Evolutionary conservation across 2,113 vertebrate genomes (phyloP).

Genomic region (Copsychus sechellarum): DNA sequence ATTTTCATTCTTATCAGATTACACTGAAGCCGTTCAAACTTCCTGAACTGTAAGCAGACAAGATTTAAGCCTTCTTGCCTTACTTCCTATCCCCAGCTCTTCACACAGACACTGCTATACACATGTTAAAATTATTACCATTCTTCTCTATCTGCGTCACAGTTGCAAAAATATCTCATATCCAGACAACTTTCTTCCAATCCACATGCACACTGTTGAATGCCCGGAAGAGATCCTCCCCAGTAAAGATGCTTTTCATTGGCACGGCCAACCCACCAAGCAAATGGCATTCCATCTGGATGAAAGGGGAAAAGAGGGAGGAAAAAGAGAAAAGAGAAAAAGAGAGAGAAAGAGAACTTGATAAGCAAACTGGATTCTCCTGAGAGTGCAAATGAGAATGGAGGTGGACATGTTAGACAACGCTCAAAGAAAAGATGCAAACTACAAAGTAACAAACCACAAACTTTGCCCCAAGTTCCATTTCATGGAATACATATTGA

Average conservation of each 20-base stretch:
- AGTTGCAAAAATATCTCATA: conserved; percentile 95
- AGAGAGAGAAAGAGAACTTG: conserved; percentile 22
- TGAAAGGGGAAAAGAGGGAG: conserved; percentile 10
- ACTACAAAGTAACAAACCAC: neutral
- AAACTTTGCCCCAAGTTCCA: neutral
- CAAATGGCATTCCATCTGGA: conserved; percentile 89
- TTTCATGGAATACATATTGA: neutral
- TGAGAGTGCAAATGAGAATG: neutral
- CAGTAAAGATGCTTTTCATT: conserved; percentile 91
- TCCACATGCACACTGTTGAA: conserved; percentile 93
- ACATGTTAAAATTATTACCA: conserved; percentile 80
- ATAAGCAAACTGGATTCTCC: conserved; percentile 7
- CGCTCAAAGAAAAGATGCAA: neutral
- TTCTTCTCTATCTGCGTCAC: conserved; percentile 87
- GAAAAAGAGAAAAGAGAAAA: neutral
- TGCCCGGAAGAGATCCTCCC: conserved; percentile 90
- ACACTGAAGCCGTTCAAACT: neutral
- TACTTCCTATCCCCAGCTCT: neutral
- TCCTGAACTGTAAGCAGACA: neutral
- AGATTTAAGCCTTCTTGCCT: neutral
- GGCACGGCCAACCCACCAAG: conserved; percentile 92
- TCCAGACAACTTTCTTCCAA: conserved; percentile 94
- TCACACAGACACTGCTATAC: neutral
- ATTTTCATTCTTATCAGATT: neutral
- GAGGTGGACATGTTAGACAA: neutral